Evolutionary conservation across 2,113 vertebrate genomes (phyloP).

Genomic region (Geococcyx californianus): DNA sequence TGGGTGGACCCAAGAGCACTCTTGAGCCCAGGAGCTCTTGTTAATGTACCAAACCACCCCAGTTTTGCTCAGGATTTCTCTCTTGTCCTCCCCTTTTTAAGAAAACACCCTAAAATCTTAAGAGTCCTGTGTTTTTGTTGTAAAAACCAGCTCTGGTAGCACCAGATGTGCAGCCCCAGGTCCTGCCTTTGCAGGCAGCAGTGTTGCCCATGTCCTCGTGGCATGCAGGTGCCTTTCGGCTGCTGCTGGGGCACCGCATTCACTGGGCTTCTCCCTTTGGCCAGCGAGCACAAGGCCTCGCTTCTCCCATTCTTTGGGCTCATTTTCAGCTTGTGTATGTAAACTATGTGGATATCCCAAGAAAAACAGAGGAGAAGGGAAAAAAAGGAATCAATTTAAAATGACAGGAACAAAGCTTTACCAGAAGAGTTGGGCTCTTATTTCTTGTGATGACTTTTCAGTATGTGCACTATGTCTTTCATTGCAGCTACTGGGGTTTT

Average conservation of each 20-base stretch:
- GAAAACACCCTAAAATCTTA: not conserved
- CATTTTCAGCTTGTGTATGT: not conserved
- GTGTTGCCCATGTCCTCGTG: fast-evolving
- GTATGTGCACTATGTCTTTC: conserved; percentile 52
- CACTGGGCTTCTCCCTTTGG: not conserved
- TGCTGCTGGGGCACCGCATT: not conserved
- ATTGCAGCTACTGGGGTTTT: conserved; percentile 1
- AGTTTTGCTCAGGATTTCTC: not conserved
- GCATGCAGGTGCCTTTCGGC: not conserved
- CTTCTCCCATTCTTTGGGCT: not conserved
- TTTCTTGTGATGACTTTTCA: conserved; percentile 71
- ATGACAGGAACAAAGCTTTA: conserved; percentile 56
- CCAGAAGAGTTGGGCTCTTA: conserved; percentile 55
- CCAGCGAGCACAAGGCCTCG: fast-evolving
- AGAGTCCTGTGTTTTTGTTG: not conserved
- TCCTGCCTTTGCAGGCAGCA: not conserved
- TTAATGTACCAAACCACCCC: not conserved
- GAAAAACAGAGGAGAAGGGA: conserved; percentile 30
- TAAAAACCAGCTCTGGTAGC: not conserved
- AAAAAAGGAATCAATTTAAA: conserved; percentile 55
- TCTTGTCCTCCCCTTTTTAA: not conserved
- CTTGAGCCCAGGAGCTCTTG: not conserved
- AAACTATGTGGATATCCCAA: conserved; percentile 38
- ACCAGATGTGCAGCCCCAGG: not conserved
- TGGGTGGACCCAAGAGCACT: not conserved